Evolutionary conservation across 2,888 invertebrate genomes (phyloP).

Genomic region (Phlogophora meticulosa): DNA sequence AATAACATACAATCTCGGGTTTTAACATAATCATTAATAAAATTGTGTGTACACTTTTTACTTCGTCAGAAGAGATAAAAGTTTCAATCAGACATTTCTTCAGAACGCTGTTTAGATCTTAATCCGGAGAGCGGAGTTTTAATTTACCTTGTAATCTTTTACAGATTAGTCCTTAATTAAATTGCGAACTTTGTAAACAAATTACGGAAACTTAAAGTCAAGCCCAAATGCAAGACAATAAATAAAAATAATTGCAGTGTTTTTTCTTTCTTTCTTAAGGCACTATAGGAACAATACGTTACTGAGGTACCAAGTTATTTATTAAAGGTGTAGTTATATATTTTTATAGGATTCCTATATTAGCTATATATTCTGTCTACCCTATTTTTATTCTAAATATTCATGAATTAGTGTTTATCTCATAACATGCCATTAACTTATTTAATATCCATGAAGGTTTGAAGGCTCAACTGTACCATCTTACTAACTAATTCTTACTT

Average conservation of each 20-base stretch:
- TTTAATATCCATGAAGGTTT: too few species aligned
- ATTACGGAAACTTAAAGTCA: constrained; percentile 25
- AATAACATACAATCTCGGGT: not conserved
- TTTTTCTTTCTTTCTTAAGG: too few species aligned
- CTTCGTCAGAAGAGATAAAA: constrained; percentile 1
- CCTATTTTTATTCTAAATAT: too few species aligned
- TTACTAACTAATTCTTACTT: not conserved
- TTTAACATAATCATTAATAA: not conserved
- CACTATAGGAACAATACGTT: too few species aligned
- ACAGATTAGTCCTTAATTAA: constrained; percentile 37
- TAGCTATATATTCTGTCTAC: too few species aligned
- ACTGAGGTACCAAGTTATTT: too few species aligned
- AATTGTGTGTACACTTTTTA: not conserved
- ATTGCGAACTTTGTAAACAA: constrained; percentile 28
- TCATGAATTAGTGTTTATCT: too few species aligned
- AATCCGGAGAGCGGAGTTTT: constrained; percentile 36
- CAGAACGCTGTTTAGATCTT: constrained; percentile 3
- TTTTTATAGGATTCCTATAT: too few species aligned
- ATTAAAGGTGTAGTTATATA: too few species aligned
- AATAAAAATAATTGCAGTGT: too few species aligned
- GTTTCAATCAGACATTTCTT: constrained; percentile 1
- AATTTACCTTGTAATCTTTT: constrained; percentile 40
- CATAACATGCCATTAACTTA: too few species aligned
- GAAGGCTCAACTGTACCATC: not conserved
- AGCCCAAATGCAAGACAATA: too few species aligned